phyloP scores from a whole-genome alignment of 1,140 invertebrate genomes.

The Panulirus ornatus region DNA sequence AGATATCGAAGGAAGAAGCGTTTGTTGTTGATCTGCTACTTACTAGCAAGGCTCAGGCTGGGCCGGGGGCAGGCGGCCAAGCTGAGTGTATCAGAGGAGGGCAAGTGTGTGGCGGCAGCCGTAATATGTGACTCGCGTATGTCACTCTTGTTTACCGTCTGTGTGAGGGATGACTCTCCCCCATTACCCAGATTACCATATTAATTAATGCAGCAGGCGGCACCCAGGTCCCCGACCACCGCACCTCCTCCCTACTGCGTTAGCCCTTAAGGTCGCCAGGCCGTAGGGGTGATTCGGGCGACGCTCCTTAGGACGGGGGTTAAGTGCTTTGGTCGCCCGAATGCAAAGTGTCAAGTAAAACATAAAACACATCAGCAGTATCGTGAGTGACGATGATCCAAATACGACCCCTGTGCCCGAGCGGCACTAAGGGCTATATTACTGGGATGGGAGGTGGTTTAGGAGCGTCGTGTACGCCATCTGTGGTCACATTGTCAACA shows the following conservation, averaged over 20 bases:
- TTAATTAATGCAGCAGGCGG: constrained; percentile 59
- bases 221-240: not conserved
- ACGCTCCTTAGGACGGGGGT: constrained; percentile 9
- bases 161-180: constrained; percentile 62
- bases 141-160: constrained; percentile 64
- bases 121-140: constrained; percentile 10
- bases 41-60: no score
- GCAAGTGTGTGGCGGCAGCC: not conserved
- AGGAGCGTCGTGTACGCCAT: not conserved
- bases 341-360: constrained; percentile 62
- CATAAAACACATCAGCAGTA: constrained; percentile 42
- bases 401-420: not conserved
- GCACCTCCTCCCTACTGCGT: not conserved
- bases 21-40: no score
- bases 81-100: no score
- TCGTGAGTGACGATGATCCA: not conserved
- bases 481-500: constrained; percentile 65
- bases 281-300: constrained; percentile 23
- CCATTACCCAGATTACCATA: constrained; percentile 70
- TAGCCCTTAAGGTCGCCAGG: constrained; percentile 12
- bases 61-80: no score
- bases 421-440: not conserved
- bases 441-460: not conserved
- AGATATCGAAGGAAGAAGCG: no score
- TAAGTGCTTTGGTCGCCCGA: constrained; percentile 28